Evolutionary conservation across 2,797 vertebrate species (phyloP).

Genomic region (Acridotheres tristis): DNA sequence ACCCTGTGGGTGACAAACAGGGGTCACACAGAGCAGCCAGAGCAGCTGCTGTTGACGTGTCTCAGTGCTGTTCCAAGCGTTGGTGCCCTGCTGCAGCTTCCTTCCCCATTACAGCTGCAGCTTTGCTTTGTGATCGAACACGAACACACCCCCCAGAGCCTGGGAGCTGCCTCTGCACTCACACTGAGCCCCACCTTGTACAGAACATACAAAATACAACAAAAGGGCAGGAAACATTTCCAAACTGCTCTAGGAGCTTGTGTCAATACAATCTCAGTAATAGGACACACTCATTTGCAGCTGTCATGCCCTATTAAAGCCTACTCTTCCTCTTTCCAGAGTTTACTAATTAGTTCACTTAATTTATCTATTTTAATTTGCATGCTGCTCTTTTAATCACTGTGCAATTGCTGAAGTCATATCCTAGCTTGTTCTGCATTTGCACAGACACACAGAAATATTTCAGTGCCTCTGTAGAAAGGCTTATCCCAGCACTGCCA

Average conservation of each 20-base stretch:
- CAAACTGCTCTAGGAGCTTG: neutral
- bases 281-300: slow-evolving; percentile 29
- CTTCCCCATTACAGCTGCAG: fast-evolving
- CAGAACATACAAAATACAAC: neutral
- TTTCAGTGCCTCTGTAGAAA: neutral
- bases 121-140: neutral
- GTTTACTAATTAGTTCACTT: slow-evolving; percentile 61
- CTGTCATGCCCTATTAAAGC: slow-evolving; percentile 38
- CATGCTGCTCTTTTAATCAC: slow-evolving; percentile 62
- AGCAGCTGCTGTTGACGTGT: neutral
- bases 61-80: neutral
- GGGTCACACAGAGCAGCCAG: neutral
- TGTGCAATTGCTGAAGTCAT: slow-evolving; percentile 4
- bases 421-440: neutral
- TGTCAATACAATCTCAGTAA: slow-evolving; percentile 1
- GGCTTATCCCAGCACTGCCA: neutral
- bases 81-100: neutral
- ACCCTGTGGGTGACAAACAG: neutral
- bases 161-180: neutral
- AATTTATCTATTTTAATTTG: slow-evolving; percentile 68
- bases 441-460: neutral
- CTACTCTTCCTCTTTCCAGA: slow-evolving; percentile 29
- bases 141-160: neutral
- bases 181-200: neutral
- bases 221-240: neutral